Base-by-base conservation (phyloP, 2,113 vertebrate species). In the Thunnus thynnus region DNA sequence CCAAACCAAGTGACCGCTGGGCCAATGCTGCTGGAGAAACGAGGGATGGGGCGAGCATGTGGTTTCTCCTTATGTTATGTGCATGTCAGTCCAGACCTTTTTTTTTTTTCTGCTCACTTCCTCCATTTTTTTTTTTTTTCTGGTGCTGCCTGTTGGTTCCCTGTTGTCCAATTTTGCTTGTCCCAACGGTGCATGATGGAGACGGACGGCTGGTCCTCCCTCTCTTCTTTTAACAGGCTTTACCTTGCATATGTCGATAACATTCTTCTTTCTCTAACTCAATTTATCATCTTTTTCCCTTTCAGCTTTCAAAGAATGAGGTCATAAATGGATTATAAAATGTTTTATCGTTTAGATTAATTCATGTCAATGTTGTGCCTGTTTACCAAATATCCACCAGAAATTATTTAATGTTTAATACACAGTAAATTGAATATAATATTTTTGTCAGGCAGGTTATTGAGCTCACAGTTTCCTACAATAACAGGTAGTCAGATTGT, bases 111-210 rank as follows among this genome's bases (percentile, higher is more conserved):
- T 20, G 13, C 67, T 83, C 60, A 12, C 67, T 73, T 65, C 50
- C 66, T 71, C 54, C 41, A 4, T 79, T 71, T 82, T 64, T 30
- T 79, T 71, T 82, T 64, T 30, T 30, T 79, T 83, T 87, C 81
- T 56, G 64, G 62, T 75, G 52, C 77, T 84, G 82, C 78, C 76
- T 83, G 76, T 69, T 54, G 68, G 27, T 82, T 79, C 48, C 84
- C 69, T 58, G 77, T 77, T 16, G 47, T 85, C 78, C 57, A 52
- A 1, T 78, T 85, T 61, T 91, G 85, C 92, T 86, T 86, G 86
- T 86, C 68, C 83, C 65, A 69, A 30, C 30, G 41, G 86, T 93
- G 93, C 94, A 95, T 94, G 93, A 91, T 22, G 22, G 84, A 88
- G 70, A 88, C 61, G 66, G 71, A 77, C 56, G 3, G 79, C 75